phyloP scores from a whole-genome alignment of 2,888 invertebrate genomes.

The Heliconius ismenius region DNA sequence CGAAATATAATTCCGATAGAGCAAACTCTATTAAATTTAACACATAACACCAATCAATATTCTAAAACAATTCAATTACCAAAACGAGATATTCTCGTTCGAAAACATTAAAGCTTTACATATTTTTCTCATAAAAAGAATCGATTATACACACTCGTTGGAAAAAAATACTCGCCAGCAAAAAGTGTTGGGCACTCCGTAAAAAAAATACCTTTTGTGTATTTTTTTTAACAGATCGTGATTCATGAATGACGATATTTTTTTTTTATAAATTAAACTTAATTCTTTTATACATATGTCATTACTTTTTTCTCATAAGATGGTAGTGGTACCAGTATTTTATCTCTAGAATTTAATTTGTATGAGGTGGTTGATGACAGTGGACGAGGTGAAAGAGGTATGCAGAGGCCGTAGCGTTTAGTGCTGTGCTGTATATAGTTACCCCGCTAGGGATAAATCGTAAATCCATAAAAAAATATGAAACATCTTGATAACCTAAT shows the following conservation, averaged over 20 bases:
- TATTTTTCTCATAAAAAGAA: conserved; percentile 24
- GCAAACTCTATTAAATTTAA: conserved; percentile 11
- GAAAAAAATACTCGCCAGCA: conserved; percentile 15
- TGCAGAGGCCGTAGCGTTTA: background rate
- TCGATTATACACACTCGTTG: conserved; percentile 19
- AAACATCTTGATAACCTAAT: too few species aligned
- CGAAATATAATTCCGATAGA: background rate
- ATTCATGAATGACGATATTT: conserved; percentile 18
- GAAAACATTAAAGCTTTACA: conserved; percentile 17
- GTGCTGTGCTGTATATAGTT: background rate
- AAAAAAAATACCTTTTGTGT: conserved; percentile 13
- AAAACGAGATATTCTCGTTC: conserved; percentile 17
- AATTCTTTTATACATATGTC: conserved; percentile 18
- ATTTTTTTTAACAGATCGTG: conserved; percentile 11
- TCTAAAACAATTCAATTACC: conserved; percentile 20
- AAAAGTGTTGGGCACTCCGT: conserved; percentile 19
- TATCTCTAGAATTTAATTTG: background rate
- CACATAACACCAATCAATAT: conserved; percentile 14
- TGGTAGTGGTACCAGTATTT: background rate
- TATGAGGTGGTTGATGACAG: background rate
- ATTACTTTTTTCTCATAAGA: conserved; percentile 4
- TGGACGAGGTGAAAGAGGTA: background rate
- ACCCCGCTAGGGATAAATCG: background rate
- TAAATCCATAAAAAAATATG: too few species aligned
- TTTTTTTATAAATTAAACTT: conserved; percentile 11